Evolutionary conservation across 2,797 vertebrate species (phyloP).

Genomic region (Limosa lapponica): DNA sequence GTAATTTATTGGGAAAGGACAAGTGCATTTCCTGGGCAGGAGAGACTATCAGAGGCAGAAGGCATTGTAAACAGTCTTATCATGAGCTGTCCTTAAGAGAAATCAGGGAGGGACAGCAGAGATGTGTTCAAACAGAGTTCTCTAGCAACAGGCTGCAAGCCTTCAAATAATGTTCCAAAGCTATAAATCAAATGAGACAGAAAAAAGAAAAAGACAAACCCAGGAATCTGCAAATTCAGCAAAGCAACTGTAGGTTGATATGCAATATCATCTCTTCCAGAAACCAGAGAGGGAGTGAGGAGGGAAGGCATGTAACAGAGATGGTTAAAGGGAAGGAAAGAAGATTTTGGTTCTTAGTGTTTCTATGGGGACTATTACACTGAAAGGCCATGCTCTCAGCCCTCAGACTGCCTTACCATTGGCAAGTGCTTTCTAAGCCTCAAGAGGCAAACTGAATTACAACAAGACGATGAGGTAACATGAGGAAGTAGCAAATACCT

Average conservation of each 20-base stretch:
- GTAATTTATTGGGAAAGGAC: not conserved
- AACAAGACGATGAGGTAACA: not conserved
- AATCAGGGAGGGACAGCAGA: not conserved
- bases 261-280: not conserved
- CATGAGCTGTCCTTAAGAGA: not conserved
- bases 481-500: not conserved
- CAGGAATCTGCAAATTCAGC: not conserved
- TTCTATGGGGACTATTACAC: not conserved
- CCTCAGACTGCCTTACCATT: not conserved
- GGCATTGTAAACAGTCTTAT: not conserved
- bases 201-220: not conserved
- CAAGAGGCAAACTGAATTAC: not conserved
- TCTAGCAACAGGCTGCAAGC: not conserved
- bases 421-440: not conserved
- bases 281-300: not conserved
- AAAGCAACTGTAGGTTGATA: not conserved
- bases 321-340: not conserved
- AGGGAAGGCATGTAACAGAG: not conserved
- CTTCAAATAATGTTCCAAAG: not conserved
- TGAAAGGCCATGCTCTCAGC: not conserved
- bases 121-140: not conserved
- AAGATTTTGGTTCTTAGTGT: not conserved
- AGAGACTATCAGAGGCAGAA: not conserved
- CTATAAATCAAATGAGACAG: not conserved
- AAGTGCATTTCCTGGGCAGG: not conserved